Evolutionary conservation across 2,888 invertebrate species (phyloP).

Genomic region (Drosophila diplacantha): DNA sequence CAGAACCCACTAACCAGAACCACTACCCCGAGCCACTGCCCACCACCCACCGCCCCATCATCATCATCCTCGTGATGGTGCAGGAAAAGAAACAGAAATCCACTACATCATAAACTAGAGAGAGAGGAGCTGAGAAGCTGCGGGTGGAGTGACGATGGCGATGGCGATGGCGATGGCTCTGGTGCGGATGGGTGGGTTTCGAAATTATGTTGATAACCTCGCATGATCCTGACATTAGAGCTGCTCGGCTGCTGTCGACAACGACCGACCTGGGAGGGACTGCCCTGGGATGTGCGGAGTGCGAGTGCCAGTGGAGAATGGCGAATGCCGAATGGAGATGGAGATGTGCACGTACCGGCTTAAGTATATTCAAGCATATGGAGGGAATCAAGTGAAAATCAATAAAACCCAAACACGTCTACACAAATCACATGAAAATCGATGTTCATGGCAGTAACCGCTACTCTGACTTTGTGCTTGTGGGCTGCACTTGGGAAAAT

Average conservation of each 20-base stretch:
- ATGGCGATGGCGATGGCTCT: slow-evolving; percentile 29
- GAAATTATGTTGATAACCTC: slow-evolving; percentile 72
- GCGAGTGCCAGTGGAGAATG: slow-evolving; percentile 15
- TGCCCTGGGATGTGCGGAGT: slow-evolving; percentile 3
- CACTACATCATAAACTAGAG: slow-evolving; percentile 70
- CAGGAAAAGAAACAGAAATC: slow-evolving; percentile 47
- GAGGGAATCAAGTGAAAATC: slow-evolving; percentile 72
- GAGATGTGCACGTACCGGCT: slow-evolving; percentile 70
- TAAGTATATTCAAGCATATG: slow-evolving; percentile 73
- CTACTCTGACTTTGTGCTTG: slow-evolving; percentile 19
- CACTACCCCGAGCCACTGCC: slow-evolving; percentile 2
- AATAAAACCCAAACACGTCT: slow-evolving; percentile 73
- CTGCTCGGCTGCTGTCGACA: slow-evolving; percentile 39
- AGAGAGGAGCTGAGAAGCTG: slow-evolving; percentile 39
- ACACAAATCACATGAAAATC: slow-evolving; percentile 72
- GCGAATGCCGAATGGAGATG: slow-evolving; percentile 39
- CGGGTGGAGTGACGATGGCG: slow-evolving; percentile 22
- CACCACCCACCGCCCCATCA: background rate
- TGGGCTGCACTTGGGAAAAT: background rate
- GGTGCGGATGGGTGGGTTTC: slow-evolving; percentile 38
- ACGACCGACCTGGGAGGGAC: slow-evolving; percentile 29
- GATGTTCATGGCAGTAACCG: slow-evolving; percentile 52
- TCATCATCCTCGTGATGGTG: slow-evolving; percentile 25
- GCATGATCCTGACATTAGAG: slow-evolving; percentile 71
- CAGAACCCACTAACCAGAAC: slow-evolving; percentile 6